Conservation (phyloP, 2,113 vertebrate genomes). For the Puffinus mauretanicus region DNA sequence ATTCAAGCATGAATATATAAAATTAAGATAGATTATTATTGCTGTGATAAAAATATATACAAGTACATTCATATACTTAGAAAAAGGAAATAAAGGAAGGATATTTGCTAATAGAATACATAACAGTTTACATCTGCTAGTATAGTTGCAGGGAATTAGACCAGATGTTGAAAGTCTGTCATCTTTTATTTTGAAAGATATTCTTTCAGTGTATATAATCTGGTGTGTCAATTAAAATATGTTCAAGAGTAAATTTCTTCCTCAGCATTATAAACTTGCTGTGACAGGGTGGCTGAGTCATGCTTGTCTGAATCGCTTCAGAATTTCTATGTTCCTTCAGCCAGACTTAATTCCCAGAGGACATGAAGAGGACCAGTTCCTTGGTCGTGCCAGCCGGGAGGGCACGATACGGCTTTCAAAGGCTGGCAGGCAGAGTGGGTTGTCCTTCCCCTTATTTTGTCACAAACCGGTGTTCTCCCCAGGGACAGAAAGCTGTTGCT, state of each 20-base stretch:
- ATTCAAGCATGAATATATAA: not conserved
- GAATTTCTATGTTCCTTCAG: not conserved
- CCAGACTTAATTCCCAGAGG: not conserved
- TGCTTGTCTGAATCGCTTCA: slow-evolving; percentile 42
- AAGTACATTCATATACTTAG: slow-evolving; percentile 11
- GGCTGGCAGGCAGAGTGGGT: not conserved
- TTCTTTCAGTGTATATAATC: slow-evolving; percentile 33
- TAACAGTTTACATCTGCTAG: slow-evolving; percentile 58
- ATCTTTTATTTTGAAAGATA: slow-evolving; percentile 60
- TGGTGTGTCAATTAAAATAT: slow-evolving; percentile 61
- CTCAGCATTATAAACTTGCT: slow-evolving; percentile 34
- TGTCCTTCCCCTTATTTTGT: not conserved
- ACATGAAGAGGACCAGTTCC: not conserved
- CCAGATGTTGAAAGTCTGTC: slow-evolving; percentile 62
- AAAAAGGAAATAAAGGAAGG: slow-evolving; percentile 44
- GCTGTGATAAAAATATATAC: slow-evolving; percentile 36
- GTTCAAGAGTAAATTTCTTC: slow-evolving; percentile 40
- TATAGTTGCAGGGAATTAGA: slow-evolving; percentile 38
- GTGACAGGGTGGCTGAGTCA: slow-evolving; percentile 32
- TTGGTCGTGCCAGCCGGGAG: not conserved
- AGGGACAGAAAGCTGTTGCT: not conserved
- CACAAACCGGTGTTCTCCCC: not conserved
- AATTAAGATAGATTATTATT: slow-evolving; percentile 24
- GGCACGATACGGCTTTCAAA: not conserved
- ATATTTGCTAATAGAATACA: slow-evolving; percentile 43